Base-by-base conservation (phyloP, 2,113 vertebrate genomes). In the Chiloscyllium plagiosum region DNA sequence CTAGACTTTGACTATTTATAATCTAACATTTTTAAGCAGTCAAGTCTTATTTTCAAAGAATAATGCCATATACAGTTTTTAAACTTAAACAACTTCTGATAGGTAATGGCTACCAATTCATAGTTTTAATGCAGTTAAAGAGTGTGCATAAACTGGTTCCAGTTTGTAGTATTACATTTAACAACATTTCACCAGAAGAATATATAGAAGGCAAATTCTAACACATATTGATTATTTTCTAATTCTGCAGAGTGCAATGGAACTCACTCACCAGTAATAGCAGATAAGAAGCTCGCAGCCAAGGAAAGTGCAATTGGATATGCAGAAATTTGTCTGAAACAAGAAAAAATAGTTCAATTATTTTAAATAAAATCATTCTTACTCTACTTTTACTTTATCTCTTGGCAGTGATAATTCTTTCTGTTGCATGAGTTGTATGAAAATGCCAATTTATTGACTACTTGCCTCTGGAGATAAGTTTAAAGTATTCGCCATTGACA, bases 271-370 rank as follows among this genome's bases (percentile, higher is more conserved):
- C 94, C 94, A 0, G 94, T 95, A 19, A 95, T 95, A 76, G 94
- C 94, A 47, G 94, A 95, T 69, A 95, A 19, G 26, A 95, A 95
- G 52, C 94, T 95, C 26, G 94, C 19, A 72, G 94, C 94, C 94
- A 95, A 52, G 33, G 94, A 95, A 95, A 95, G 94, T 7, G 94
- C 94, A 72, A 95, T 72, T 52, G 94, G 94, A 15, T 17, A 76
- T 22, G 68, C 68, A 95, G 94, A 95, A 29, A 95, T 95, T 52
- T 95, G 94, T 29, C 94, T 95, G 69, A 72, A 70, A 26, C 42
- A 29, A 93, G 29, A 93, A 37, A 93, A 24, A 72, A 17, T 24
- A 70, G 69, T 72, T 15, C 61, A 2, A 50, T 95, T 95, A 47
- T 95, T 95, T 26, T 42, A 6, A 8, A 12, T 33, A 50, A 93